phyloP scores from a whole-genome alignment of 2,888 invertebrate genomes.

The Tachina lurida region DNA sequence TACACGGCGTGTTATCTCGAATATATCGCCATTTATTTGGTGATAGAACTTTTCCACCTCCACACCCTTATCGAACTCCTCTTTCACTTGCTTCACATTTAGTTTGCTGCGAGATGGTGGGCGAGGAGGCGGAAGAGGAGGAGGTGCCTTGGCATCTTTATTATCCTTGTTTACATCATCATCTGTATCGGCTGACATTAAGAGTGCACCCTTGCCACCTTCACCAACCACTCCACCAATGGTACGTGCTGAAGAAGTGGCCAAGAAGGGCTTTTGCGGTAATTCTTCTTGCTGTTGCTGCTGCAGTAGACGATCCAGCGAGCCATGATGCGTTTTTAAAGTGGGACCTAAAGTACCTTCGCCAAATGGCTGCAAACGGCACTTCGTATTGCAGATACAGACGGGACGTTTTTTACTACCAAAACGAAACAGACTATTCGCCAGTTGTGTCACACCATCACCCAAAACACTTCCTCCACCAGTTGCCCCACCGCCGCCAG shows the following conservation, averaged over 20 bases:
- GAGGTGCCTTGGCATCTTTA: slow-evolving; percentile 64
- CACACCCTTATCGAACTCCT: slow-evolving; percentile 82
- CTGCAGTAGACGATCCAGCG: slow-evolving; percentile 81
- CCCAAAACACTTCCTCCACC: slow-evolving; percentile 79
- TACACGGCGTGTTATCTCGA: slow-evolving; percentile 82
- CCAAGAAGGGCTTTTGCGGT: slow-evolving; percentile 49
- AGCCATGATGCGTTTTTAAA: slow-evolving; percentile 82
- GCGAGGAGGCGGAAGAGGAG: slow-evolving; percentile 76
- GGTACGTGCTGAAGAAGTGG: slow-evolving; percentile 76
- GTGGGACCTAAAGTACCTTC: slow-evolving; percentile 78
- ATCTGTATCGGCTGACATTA: slow-evolving; percentile 76
- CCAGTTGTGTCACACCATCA: slow-evolving; percentile 80
- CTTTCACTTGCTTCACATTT: slow-evolving; percentile 75
- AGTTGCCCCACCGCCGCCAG: slow-evolving; percentile 78
- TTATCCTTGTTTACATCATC: slow-evolving; percentile 77
- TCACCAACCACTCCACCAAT: slow-evolving; percentile 78
- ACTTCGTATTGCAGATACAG: slow-evolving; percentile 82
- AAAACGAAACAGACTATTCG: slow-evolving; percentile 82
- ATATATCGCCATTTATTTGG: slow-evolving; percentile 83
- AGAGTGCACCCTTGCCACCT: slow-evolving; percentile 75
- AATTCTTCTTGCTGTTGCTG: slow-evolving; percentile 76
- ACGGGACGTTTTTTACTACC: slow-evolving; percentile 82
- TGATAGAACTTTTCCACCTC: slow-evolving; percentile 83
- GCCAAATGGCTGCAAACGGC: slow-evolving; percentile 80
- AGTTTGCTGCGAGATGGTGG: slow-evolving; percentile 73